Base-by-base conservation (phyloP, 2,888 invertebrate species). In the Drosophila diplacantha region DNA sequence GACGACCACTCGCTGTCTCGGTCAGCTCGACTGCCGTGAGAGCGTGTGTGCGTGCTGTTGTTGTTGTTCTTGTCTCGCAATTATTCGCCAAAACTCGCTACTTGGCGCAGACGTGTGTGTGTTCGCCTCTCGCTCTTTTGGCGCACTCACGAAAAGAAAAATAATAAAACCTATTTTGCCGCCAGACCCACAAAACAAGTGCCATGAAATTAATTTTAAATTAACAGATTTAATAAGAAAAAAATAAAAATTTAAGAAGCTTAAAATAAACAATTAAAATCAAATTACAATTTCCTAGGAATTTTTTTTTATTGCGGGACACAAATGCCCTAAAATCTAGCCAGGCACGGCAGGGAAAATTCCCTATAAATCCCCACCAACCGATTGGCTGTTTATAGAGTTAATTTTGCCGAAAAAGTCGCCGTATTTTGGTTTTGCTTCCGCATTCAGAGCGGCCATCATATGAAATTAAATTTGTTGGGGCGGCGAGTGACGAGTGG, bases 391-490 rank as follows among this genome's bases (percentile, higher is more conserved):
- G 31, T 9, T 14, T 18, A 14, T 35, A 9, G 5, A 29, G 35
- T 9, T 14, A 6, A 6, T 29, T 59, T 37, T 37, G 29, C 20
- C 14, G 32, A 46, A 44, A 55, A 56, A 57, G 34, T 69, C 22
- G 51, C 54, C 41, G 44, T 55, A 69, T 68, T 57, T 57, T 62
- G 41, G 35, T 41, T 75, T 81, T 71, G 68, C 79, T 81, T 81
- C 76, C 81, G 79, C 79, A 67, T 81, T 71, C 47, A 44, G 35
- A 50, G 49, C 51, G 49, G 53, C 56, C 66, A 53, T 51, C 65
- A 57, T 58, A 54, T 46, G 58, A 67, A 67, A 67, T 65, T 65
- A 34, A 51, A 65, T 46, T 58, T 58, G 35, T 46, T 41, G 34
- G 41, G 59, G 59, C 58, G 44, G 44, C 59, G 58, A 59, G 58